Base-by-base conservation (phyloP, 2,888 invertebrate genomes). In the Lepidocyrtoides sp. region DNA sequence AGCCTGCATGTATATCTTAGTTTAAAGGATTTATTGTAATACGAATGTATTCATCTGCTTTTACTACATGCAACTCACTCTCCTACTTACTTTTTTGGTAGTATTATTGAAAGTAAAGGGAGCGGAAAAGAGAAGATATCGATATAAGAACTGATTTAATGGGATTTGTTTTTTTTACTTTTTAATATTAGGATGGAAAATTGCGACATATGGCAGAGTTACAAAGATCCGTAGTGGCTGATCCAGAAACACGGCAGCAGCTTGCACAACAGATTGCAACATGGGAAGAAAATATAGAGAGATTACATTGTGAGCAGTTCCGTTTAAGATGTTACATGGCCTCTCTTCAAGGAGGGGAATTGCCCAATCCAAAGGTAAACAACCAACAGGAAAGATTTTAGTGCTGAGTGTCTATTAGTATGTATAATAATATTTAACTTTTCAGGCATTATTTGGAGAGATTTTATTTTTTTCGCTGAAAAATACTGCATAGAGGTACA, bases 131-230 rank as follows among this genome's bases (percentile, higher is more conserved):
- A 17, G 20, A 60, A 60, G 17, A 17, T 69, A 48, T 84, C 84
- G 32, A 57, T 14, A 51, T 20, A 48, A 69, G 44, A 69, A 7
- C n/a, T 0, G 41, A 26, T 60, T 63, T 63, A 60, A 82, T 63
- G 82, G 44, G 63, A 84, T 29, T 54, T 60, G 51, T 51, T 41
- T 83, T 91, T 86, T 90, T 91, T 93, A 91, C 91, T 94, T 87
- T 93, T 93, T 94, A 94, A 95, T 94, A 95, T n/a, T 96, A 99
- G 99, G 99, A 99, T 96, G 98, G 98, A 95, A 99, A 99, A 95
- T 96, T 99, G 96, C 98, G 98, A 95, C 99, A 99, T 95, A 99
- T 99, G 99, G 99, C 99, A n/a, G 99, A 99, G 95, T 96, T 99
- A 95, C 99, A 99, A 95, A 97, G 99, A 95, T 98, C 98, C n/a